Conservation (phyloP, 2,888 invertebrate species). For the Zele albiditarsus region DNA sequence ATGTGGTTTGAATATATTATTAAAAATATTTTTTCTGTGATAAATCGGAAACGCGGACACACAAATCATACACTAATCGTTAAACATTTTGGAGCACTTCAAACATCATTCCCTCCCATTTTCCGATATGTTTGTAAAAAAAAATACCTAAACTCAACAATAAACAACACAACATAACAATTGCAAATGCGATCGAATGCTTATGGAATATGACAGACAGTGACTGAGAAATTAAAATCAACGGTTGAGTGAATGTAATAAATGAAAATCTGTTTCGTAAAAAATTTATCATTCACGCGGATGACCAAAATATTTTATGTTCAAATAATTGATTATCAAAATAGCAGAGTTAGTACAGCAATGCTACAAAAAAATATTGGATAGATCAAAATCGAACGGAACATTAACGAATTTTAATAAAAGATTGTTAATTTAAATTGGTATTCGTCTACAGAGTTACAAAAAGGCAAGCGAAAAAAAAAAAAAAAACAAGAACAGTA, state of each 20-base stretch:
- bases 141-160: background rate
- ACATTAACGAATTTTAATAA: background rate
- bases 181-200: background rate
- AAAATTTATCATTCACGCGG: conserved; percentile 48
- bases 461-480: conserved; percentile 39
- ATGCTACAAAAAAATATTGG: background rate
- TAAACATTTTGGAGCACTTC: conserved; percentile 12
- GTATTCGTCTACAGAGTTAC: background rate
- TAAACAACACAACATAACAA: background rate
- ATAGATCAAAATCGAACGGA: background rate
- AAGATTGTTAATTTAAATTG: background rate
- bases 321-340: background rate
- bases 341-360: background rate
- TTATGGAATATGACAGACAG: background rate
- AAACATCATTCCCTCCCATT: background rate
- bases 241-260: background rate
- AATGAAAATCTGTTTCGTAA: conserved; percentile 40
- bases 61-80: conserved; percentile 32
- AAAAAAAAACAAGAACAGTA: conserved; percentile 48
- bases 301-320: conserved; percentile 56
- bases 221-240: conserved; percentile 34
- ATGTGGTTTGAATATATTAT: conserved; percentile 56
- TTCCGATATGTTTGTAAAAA: conserved; percentile 50
- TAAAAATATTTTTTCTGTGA: conserved; percentile 69
- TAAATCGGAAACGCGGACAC: conserved; percentile 62